These are phyloP conservation scores for Trachelipus rathkii DNA, from an alignment of 1,140 invertebrate species.

Conservation along the genomic window DNA sequence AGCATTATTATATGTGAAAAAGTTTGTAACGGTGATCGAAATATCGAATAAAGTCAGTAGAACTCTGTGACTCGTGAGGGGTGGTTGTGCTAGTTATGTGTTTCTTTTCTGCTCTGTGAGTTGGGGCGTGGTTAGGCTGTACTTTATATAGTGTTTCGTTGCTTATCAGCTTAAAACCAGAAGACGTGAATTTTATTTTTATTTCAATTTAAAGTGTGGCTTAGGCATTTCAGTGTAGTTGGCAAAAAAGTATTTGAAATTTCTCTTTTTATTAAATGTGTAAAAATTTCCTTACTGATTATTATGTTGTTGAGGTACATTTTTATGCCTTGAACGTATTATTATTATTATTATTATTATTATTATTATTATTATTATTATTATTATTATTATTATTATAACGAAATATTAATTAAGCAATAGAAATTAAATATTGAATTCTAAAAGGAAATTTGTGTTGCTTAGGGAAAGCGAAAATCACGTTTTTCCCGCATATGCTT, in stretches of 20 bases:
- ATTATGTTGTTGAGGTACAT: not conserved
- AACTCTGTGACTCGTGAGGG: too few relatives aligned
- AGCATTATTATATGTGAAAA: too few relatives aligned
- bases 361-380: not conserved
- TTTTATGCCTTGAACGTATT: not conserved
- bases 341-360: not conserved
- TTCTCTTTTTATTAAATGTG: not conserved
- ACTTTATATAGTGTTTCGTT: not conserved
- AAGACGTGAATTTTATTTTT: not conserved
- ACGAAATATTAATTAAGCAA: not conserved
- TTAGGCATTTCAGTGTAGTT: too few relatives aligned
- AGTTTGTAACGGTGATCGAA: too few relatives aligned
- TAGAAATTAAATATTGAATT: not conserved
- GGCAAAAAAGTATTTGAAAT: too few relatives aligned
- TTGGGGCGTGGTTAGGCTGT: not conserved
- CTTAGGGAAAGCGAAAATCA: too few relatives aligned
- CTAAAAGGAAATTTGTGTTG: not conserved
- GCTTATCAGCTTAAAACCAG: not conserved
- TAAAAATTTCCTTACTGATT: not conserved
- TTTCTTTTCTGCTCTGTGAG: not conserved
- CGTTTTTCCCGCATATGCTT: too few relatives aligned
- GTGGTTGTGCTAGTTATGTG: not conserved
- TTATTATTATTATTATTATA: not conserved
- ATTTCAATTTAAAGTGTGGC: not conserved
- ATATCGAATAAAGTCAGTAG: too few relatives aligned